Conservation (phyloP, 1,140 invertebrate species). For the Papilio helenus region DNA sequence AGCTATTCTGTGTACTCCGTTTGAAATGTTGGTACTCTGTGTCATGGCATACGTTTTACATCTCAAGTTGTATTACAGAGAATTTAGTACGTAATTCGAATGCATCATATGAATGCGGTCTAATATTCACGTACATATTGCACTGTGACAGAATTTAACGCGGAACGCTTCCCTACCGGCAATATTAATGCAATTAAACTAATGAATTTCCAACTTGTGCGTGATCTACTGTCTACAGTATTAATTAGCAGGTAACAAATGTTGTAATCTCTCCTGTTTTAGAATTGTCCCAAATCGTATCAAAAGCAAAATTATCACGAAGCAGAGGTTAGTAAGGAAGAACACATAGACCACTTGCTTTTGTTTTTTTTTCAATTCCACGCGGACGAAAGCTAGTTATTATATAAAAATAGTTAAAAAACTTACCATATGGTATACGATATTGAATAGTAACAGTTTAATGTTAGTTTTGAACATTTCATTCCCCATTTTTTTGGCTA, state of each 20-base stretch:
- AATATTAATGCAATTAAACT: conserved; percentile 16
- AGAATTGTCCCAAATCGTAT: too few species aligned
- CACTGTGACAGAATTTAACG: conserved; percentile 23
- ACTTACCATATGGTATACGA: not conserved
- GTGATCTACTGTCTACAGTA: not conserved
- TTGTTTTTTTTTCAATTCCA: too few species aligned
- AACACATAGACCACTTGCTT: too few species aligned
- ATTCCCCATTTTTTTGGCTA: conserved; percentile 2
- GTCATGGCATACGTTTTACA: not conserved
- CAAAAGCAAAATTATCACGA: too few species aligned
- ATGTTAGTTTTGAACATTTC: conserved; percentile 2
- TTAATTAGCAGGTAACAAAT: conserved; percentile 1
- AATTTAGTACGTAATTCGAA: conserved; percentile 23
- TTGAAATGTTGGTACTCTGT: conserved; percentile 21
- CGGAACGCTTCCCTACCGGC: not conserved
- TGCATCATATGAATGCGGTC: not conserved
- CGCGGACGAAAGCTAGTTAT: too few species aligned
- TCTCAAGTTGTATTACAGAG: not conserved
- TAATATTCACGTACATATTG: conserved; percentile 11
- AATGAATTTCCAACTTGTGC: conserved; percentile 1
- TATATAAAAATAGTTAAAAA: not conserved
- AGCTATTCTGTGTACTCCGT: not conserved
- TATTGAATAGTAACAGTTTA: not conserved
- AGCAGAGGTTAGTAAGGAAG: too few species aligned
- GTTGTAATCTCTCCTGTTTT: too few species aligned